Percentiles rank a stretch among this genome's conserved stretches.
Evolutionary conservation across 1,140 invertebrate genomes (phyloP).

Genomic region (Heterodera schachtii): DNA sequence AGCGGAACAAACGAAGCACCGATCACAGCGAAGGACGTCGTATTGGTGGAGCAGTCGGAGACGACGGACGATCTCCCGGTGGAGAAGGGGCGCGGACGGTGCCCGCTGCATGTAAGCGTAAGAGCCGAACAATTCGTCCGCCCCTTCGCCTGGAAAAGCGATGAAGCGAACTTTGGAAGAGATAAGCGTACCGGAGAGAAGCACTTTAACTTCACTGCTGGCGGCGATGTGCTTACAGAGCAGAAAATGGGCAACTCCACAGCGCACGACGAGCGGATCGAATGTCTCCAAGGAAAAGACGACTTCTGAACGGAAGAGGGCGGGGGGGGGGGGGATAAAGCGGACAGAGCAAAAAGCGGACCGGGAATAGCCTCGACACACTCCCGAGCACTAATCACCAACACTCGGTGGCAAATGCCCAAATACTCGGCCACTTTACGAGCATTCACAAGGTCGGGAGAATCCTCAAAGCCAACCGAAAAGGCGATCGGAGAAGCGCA

Average conservation of each 20-base stretch:
- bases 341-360: slow-evolving; percentile 17
- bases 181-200: slow-evolving; percentile 47
- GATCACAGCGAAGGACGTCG: slow-evolving; percentile 63
- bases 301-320: slow-evolving; percentile 54
- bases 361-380: slow-evolving; percentile 62
- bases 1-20: slow-evolving; percentile 19
- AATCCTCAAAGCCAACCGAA: slow-evolving; percentile 65
- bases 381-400: slow-evolving; percentile 62
- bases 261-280: slow-evolving; percentile 63
- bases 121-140: slow-evolving; percentile 65
- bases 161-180: not conserved
- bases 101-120: slow-evolving; percentile 64
- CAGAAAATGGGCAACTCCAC: slow-evolving; percentile 62
- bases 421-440: slow-evolving; percentile 56
- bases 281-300: slow-evolving; percentile 64
- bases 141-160: slow-evolving; percentile 56
- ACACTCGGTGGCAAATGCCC: slow-evolving; percentile 58
- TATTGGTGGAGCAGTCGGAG: slow-evolving; percentile 61
- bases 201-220: slow-evolving; percentile 62
- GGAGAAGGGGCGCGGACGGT: slow-evolving; percentile 57
- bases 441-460: slow-evolving; percentile 61
- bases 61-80: slow-evolving; percentile 60
- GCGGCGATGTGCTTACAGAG: slow-evolving; percentile 61
- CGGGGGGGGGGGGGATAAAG: not conserved
- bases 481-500: slow-evolving; percentile 57